Evolutionary conservation across 2,797 vertebrate species (phyloP).

Genomic region (Arctocebus calabarensis): DNA sequence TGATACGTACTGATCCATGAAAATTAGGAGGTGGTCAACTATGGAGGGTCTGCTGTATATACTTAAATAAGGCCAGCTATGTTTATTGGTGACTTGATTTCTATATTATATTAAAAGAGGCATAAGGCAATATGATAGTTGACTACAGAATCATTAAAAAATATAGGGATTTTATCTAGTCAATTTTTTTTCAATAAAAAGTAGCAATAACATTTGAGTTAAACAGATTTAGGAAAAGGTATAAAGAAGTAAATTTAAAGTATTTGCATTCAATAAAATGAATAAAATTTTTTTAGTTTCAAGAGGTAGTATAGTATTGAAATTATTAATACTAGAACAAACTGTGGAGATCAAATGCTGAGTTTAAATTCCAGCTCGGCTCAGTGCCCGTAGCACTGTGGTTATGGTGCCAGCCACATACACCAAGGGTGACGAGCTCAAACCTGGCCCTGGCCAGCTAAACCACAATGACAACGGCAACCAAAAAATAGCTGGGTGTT

Average conservation of each 20-base stretch:
- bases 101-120: slow-evolving; percentile 23
- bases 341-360: neutral
- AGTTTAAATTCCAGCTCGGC: neutral
- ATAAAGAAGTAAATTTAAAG: slow-evolving; percentile 9
- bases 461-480: no score
- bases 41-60: neutral
- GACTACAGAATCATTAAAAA: neutral
- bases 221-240: slow-evolving; percentile 43
- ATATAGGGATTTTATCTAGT: slow-evolving; percentile 26
- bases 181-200: slow-evolving; percentile 51
- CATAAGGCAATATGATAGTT: slow-evolving; percentile 4
- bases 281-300: slow-evolving; percentile 48
- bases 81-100: slow-evolving; percentile 8
- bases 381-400: no score
- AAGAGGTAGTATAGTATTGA: slow-evolving; percentile 23
- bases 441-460: no score
- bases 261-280: slow-evolving; percentile 26
- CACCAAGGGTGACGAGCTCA: no score
- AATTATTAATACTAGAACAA: slow-evolving; percentile 8
- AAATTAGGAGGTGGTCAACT: no score
- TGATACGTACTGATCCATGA: no score
- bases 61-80: slow-evolving; percentile 23
- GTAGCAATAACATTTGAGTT: slow-evolving; percentile 6
- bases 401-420: no score
- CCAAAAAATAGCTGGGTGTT: no score